A percentile compares a stretch with the other conserved stretches of the same genome.
Evolutionary conservation across 64 coral and sea anemone species (phyloP).

Genomic region (Porites australiensis): DNA sequence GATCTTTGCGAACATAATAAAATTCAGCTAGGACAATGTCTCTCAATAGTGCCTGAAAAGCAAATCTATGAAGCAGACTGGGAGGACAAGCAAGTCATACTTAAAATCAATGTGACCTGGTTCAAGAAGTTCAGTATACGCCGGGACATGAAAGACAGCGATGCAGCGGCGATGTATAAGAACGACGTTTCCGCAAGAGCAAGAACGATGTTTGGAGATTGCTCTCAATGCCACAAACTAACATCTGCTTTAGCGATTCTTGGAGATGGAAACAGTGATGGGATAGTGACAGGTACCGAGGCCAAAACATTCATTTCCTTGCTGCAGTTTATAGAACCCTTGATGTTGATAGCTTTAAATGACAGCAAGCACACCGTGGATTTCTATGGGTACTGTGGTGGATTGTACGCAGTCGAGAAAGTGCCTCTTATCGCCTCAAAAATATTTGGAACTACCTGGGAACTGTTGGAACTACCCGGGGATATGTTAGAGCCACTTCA

Average conservation of each 20-base stretch:
- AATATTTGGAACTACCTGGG: conserved; percentile 43
- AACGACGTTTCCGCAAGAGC: conserved; percentile 18
- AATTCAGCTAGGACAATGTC: conserved; percentile 39
- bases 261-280: conserved; percentile 72
- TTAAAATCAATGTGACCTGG: conserved; percentile 61
- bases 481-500: conserved; percentile 58
- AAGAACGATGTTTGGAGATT: conserved; percentile 69
- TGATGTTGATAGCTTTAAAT: conserved; percentile 69
- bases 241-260: conserved; percentile 32
- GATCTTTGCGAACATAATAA: conserved; percentile 62
- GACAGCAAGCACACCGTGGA: conserved; percentile 73
- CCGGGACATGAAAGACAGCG: neutral
- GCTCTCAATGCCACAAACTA: conserved; percentile 55
- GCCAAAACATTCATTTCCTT: conserved; percentile 60
- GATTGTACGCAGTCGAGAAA: conserved; percentile 78
- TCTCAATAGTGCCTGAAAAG: conserved; percentile 61
- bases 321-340: conserved; percentile 67
- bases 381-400: conserved; percentile 88
- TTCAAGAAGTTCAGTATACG: conserved; percentile 15
- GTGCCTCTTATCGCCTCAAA: conserved; percentile 59
- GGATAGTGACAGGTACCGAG: conserved; percentile 40
- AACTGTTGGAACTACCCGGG: conserved; percentile 51
- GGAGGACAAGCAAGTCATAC: conserved; percentile 47
- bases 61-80: conserved; percentile 65
- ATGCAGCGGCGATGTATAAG: neutral